Evolutionary conservation across 2,797 vertebrate genomes (phyloP).

Genomic region (Sorex maritimensis): DNA sequence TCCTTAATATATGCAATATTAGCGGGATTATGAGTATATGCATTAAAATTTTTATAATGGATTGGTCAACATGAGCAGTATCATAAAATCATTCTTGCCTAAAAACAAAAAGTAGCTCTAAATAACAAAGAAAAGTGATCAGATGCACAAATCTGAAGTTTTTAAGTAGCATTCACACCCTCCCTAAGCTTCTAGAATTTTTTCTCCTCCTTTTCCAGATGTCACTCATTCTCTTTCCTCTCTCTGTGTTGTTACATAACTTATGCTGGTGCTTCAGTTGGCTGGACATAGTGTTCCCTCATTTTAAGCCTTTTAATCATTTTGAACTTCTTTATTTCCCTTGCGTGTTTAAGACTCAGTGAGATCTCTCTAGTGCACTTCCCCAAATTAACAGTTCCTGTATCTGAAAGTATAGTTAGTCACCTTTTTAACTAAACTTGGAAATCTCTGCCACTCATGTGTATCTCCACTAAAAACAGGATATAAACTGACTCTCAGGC

Average conservation of each 20-base stretch:
- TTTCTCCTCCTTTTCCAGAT: neutral
- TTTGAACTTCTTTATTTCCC: conserved; percentile 28
- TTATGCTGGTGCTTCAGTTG: conserved; percentile 22
- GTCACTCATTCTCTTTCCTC: conserved; percentile 9
- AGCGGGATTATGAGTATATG: conserved; percentile 22
- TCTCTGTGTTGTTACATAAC: neutral
- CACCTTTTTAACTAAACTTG: conserved; percentile 59
- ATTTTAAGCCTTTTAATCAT: conserved; percentile 56
- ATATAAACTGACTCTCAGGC: conserved; percentile 28
- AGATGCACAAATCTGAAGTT: conserved; percentile 1
- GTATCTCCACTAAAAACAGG: conserved; percentile 25
- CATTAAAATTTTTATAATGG: conserved; percentile 28
- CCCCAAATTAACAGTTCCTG: conserved; percentile 30
- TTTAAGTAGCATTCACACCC: neutral
- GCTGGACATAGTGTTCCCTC: conserved; percentile 1
- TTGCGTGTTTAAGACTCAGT: neutral
- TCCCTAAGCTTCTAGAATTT: conserved; percentile 27
- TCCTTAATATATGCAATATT: conserved; percentile 18
- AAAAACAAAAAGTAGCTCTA: conserved; percentile 9
- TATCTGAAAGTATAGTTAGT: conserved; percentile 37
- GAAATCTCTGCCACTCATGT: conserved; percentile 31
- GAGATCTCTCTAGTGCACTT: conserved; percentile 23
- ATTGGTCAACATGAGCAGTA: conserved; percentile 11
- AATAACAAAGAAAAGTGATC: conserved; percentile 13
- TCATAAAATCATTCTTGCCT: conserved; percentile 25